Conservation (phyloP, 2,797 vertebrate genomes). For the Eleutherodactylus coqui region DNA sequence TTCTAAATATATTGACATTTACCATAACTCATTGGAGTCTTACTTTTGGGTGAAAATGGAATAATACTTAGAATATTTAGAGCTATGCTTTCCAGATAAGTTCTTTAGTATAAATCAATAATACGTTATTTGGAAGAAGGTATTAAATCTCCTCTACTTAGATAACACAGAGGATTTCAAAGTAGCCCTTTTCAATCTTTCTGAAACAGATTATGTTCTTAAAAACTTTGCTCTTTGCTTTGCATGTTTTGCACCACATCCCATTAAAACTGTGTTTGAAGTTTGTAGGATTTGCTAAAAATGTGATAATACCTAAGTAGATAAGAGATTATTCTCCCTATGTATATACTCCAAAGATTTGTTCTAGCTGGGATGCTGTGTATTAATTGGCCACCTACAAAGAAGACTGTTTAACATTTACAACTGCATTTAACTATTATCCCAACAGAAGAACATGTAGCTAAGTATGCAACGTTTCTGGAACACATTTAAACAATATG, state of each 20-base stretch:
- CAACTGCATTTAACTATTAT: constrained; percentile 70
- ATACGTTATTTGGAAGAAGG: constrained; percentile 70
- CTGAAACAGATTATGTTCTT: constrained; percentile 85
- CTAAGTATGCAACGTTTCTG: constrained; percentile 80
- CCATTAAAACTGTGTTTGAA: constrained; percentile 84
- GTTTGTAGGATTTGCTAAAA: constrained; percentile 83
- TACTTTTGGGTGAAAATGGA: not conserved
- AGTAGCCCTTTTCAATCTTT: constrained; percentile 77
- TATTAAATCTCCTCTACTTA: constrained; percentile 71
- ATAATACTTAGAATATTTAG: constrained; percentile 5
- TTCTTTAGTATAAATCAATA: constrained; percentile 63
- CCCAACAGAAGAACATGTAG: constrained; percentile 75
- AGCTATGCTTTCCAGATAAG: not conserved
- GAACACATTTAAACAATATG: constrained; percentile 80
- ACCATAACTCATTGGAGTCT: not conserved
- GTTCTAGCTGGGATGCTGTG: constrained; percentile 76
- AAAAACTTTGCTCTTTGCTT: constrained; percentile 78
- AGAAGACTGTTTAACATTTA: constrained; percentile 80
- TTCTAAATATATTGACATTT: not conserved
- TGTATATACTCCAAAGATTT: constrained; percentile 82
- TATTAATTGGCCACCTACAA: constrained; percentile 87
- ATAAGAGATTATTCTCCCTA: constrained; percentile 85
- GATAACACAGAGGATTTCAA: constrained; percentile 77
- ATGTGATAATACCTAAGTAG: constrained; percentile 85
- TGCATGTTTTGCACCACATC: constrained; percentile 79